A percentile compares a stretch with the other conserved stretches of the same genome.
These are phyloP conservation scores for Notolepis coatsorum DNA, from an alignment of 2,797 vertebrate species.

Conservation along the genomic window DNA sequence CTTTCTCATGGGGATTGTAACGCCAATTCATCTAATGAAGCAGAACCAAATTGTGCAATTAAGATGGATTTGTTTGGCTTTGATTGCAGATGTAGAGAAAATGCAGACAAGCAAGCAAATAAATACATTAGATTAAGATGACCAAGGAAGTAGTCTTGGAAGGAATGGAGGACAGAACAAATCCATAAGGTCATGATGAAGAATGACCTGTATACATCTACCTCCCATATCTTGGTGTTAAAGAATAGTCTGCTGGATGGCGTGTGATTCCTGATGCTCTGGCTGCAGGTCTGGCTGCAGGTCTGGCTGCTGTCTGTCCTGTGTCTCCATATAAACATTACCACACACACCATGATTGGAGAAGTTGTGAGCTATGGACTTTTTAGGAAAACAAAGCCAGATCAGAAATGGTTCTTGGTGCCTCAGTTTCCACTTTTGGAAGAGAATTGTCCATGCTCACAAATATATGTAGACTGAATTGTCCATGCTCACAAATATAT, in stretches of 20 bases:
- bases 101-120: neutral
- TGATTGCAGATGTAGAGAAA: neutral
- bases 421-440: too few species aligned
- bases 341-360: constrained; percentile 25
- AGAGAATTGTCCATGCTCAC: too few species aligned
- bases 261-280: constrained; percentile 58
- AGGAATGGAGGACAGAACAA: constrained; percentile 35
- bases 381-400: too few species aligned
- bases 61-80: too few species aligned
- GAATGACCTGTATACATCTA: constrained; percentile 44
- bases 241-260: constrained; percentile 34
- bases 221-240: constrained; percentile 22
- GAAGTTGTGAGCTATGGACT: too few species aligned
- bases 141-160: neutral
- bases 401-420: too few species aligned
- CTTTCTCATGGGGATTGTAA: too few species aligned
- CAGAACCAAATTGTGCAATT: too few species aligned
- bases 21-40: too few species aligned
- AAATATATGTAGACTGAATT: too few species aligned
- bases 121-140: constrained; percentile 22
- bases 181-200: constrained; percentile 47
- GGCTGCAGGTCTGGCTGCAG: constrained; percentile 37
- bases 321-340: constrained; percentile 41
- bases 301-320: constrained; percentile 25
- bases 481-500: too few species aligned